Evolutionary conservation across 2,888 invertebrate genomes (phyloP), one percentile per base, ranked within the genome.

Genomic region (Nymphalis urticae): DNA sequence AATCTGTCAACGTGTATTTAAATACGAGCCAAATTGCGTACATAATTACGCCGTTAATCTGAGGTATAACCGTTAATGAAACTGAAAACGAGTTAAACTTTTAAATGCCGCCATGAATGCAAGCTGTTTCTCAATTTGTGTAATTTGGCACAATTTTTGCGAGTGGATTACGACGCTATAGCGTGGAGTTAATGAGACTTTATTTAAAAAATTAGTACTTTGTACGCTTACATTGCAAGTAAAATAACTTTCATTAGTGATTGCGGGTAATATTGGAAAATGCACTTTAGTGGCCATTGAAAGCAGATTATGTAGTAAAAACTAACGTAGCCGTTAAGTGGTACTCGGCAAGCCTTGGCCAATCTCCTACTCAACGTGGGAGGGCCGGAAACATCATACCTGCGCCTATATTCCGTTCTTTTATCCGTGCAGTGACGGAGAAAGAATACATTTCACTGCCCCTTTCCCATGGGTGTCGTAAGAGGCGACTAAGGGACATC

Each of bases 51-150:
- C 83, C 83, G 82, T 92, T 87, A 89, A 86, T 80, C 85, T 82
- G 86, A 85, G 87, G 84, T 86, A 90, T 88, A 87, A 87, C 86
- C 88, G 87, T 90, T 91, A 89, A 91, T 89, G 86, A 85, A 86
- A 88, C 89, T 86, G 89, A 86, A 87, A 90, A 89, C 84, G 87
- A 77, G 76, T 87, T 86, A 82, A 89, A 90, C 86, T 90, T 90
- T 90, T 87, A 88, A 91, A 88, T 82, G 82, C 82, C 78, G 82
- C 84, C 80, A 89, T 90, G 87, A 89, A 83, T 85, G 85, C 90
- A 90, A 90, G 91, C 90, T 91, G 90, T 87, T 87, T 88, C 90
- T 85, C 85, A 86, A 86, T 88, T 89, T 85, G 77, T 80, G 85
- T 82, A 84, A 85, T 88, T 87, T 85, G 82, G 81, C 85, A 82